Percentiles rank a stretch among this genome's conserved stretches.
Evolutionary conservation across 64 coral and sea anemone genomes (phyloP).

Genomic region (Dendronephthya gigantea): DNA sequence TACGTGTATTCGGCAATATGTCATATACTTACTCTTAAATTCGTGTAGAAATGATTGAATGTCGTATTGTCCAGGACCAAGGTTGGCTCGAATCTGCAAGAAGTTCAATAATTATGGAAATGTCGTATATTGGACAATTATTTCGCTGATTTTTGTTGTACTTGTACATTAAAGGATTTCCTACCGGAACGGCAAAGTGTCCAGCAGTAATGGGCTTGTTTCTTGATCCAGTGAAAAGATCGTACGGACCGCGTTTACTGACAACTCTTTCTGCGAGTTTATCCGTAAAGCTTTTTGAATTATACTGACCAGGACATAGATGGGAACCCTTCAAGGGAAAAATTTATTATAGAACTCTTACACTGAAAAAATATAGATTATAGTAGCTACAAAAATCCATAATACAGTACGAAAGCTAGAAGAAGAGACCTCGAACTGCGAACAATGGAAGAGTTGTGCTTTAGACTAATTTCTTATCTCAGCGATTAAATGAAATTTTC

Average conservation of each 20-base stretch:
- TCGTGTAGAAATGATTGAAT: constrained; percentile 83
- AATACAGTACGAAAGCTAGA: no score
- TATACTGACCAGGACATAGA: constrained; percentile 90
- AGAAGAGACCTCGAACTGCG: no score
- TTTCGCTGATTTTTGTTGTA: not conserved
- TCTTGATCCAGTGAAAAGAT: constrained; percentile 88
- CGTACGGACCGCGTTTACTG: constrained; percentile 93
- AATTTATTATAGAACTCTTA: not conserved
- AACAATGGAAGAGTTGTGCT: no score
- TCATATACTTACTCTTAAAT: constrained; percentile 24
- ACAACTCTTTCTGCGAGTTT: constrained; percentile 60
- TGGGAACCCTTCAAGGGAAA: constrained; percentile 61
- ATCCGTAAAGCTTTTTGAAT: constrained; percentile 84
- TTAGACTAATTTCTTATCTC: no score
- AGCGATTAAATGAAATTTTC: no score
- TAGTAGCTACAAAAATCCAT: no score
- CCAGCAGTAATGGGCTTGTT: constrained; percentile 76
- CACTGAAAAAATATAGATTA: no score
- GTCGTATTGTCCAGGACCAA: constrained; percentile 90
- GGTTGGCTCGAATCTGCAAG: constrained; percentile 34
- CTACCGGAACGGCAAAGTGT: constrained; percentile 74
- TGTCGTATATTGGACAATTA: not conserved
- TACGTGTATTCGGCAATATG: not conserved
- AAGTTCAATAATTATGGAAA: not conserved
- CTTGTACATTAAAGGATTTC: not conserved